Evolutionary conservation across 1,140 invertebrate species (phyloP).

Genomic region (Latrodectus geometricus): DNA sequence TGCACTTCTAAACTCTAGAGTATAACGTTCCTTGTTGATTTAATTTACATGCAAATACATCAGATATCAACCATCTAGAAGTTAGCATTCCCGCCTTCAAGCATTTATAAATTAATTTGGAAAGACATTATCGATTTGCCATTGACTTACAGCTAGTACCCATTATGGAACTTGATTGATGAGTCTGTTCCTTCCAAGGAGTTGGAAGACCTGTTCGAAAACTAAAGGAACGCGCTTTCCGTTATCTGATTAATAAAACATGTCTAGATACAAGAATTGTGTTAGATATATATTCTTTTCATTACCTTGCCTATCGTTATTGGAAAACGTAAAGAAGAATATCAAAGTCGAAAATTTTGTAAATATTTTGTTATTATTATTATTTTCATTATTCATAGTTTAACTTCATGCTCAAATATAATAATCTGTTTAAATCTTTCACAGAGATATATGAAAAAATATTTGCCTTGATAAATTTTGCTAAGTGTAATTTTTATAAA

Average conservation of each 20-base stretch:
- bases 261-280: constrained; percentile 26
- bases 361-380: too few species aligned
- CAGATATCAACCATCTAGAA: neutral
- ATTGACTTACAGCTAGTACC: constrained; percentile 22
- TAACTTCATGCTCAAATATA: too few species aligned
- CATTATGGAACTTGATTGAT: constrained; percentile 53
- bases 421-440: too few species aligned
- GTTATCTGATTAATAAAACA: constrained; percentile 49
- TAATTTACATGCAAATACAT: neutral
- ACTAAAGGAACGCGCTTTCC: constrained; percentile 42
- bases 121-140: constrained; percentile 40
- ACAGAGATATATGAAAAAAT: too few species aligned
- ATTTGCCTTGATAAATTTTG: too few species aligned
- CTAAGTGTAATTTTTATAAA: too few species aligned
- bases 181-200: constrained; percentile 3
- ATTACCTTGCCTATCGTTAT: neutral
- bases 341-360: too few species aligned
- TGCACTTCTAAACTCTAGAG: too few species aligned
- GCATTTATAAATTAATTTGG: constrained; percentile 50
- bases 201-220: constrained; percentile 27
- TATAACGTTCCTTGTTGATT: too few species aligned
- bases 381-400: too few species aligned
- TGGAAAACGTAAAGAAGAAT: neutral
- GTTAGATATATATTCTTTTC: constrained; percentile 35
- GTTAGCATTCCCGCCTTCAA: neutral